phyloP scores from a whole-genome alignment of 2,888 invertebrate genomes.

The Metopia argyrocephala region DNA sequence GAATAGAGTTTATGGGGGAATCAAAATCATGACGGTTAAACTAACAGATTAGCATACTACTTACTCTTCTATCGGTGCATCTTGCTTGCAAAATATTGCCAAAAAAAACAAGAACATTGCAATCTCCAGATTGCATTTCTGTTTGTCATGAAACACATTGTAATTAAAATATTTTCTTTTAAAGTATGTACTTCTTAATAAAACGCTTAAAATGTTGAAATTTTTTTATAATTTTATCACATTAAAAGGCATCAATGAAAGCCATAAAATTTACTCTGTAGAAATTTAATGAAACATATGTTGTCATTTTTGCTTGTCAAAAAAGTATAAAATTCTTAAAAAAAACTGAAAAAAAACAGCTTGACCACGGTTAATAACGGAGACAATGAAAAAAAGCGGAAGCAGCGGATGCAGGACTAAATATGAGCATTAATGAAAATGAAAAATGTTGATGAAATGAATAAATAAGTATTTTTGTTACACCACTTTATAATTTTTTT shows the following conservation, averaged over 20 bases:
- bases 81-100: too few relatives aligned
- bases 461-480: constrained; percentile 33
- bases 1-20: too few relatives aligned
- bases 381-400: constrained; percentile 47
- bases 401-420: constrained; percentile 49
- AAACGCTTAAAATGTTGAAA: not conserved
- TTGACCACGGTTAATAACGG: constrained; percentile 54
- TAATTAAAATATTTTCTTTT: too few relatives aligned
- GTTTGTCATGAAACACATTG: too few relatives aligned
- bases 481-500: constrained; percentile 9
- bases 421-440: constrained; percentile 46
- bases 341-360: constrained; percentile 28
- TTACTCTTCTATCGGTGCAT: too few relatives aligned
- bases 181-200: too few relatives aligned
- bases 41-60: too few relatives aligned
- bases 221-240: constrained; percentile 48
- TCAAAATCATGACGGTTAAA: too few relatives aligned
- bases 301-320: constrained; percentile 42
- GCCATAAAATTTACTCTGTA: constrained; percentile 26
- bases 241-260: constrained; percentile 27
- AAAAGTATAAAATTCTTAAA: too few relatives aligned
- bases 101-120: too few relatives aligned
- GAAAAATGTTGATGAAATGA: constrained; percentile 33
- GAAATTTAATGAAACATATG: constrained; percentile 55
- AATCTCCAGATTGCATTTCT: too few relatives aligned